Evolutionary conservation across 2,888 invertebrate species (phyloP), one percentile per base, ranked within the genome.

Genomic region (Xylota sylvarum): DNA sequence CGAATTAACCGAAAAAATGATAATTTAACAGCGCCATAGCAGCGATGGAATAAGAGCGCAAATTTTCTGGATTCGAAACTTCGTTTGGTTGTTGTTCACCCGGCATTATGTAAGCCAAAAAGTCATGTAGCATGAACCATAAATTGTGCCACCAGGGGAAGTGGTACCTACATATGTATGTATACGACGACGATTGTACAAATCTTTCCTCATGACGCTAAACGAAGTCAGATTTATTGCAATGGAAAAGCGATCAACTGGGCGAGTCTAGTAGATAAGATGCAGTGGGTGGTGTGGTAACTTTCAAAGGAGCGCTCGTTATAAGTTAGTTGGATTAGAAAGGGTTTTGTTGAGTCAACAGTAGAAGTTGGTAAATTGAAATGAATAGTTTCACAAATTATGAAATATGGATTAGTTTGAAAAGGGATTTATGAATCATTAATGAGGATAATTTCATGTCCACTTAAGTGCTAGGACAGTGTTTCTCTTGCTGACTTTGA

Each of bases 91-190:
- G 67, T 43, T 52, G 73, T 72, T 40, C 58, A 52, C 17, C 46
- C 55, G 48, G 48, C 56, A 64, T 84, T 84, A 80, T 74, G 84
- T 84, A 84, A 84, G 74, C 79, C 37, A 37, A 69, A 73, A 62
- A 79, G 67, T 73, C 80, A 74, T 84, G 80, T 58, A 74, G 79
- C 84, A 79, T 84, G 84, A 84, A 84, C 84, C 80, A 84, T 84
- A 80, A 80, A 74, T 80, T 79, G 73, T 80, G 64, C 74, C 70
- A 78, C 78, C 48, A 64, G 43, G 55, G 62, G 27, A 69, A 73
- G 52, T 62, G 37, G 64, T 56, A 67, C 55, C 76, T 65, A 1
- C 23, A 23, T n/a, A n/a, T n/a, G n/a, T n/a, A n/a, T n/a, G n/a
- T n/a, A n/a, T 23, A 23, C 23, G 23, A 69, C 58, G 60, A 48